A percentile compares a stretch with the other conserved stretches of the same genome.
These are phyloP conservation scores for Cnemophilus loriae DNA, from an alignment of 2,113 vertebrate species.

Conservation along the genomic window DNA sequence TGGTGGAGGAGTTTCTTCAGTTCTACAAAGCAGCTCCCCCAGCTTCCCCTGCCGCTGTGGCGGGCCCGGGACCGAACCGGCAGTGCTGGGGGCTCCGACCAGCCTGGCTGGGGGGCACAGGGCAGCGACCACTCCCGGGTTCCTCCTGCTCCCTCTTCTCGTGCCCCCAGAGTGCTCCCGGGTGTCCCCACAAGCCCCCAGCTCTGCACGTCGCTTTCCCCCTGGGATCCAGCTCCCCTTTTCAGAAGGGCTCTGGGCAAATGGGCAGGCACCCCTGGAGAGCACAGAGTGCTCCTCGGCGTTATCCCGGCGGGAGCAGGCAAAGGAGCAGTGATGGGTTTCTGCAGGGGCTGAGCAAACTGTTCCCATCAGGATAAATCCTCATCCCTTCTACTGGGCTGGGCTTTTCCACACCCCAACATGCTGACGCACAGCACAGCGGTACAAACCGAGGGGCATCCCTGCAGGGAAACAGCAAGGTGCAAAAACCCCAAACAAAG, in stretches of 20 bases:
- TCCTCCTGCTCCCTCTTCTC: background rate
- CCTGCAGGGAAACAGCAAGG: background rate
- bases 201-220: background rate
- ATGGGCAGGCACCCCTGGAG: background rate
- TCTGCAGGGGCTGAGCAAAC: background rate
- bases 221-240: fast-evolving
- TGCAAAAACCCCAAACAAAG: background rate
- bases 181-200: background rate
- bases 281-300: background rate
- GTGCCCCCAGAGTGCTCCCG: fast-evolving
- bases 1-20: slow-evolving; percentile 50
- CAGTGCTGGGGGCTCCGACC: background rate
- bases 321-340: background rate
- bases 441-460: background rate
- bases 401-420: background rate
- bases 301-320: background rate
- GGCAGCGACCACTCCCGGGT: fast-evolving
- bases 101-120: background rate
- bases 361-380: background rate
- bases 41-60: background rate
- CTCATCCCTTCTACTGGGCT: background rate
- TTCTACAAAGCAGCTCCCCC: slow-evolving; percentile 52
- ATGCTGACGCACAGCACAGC: background rate
- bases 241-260: background rate
- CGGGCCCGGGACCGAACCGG: background rate